phyloP scores from a whole-genome alignment of 2,888 invertebrate species.

The Athetis lepigone region DNA sequence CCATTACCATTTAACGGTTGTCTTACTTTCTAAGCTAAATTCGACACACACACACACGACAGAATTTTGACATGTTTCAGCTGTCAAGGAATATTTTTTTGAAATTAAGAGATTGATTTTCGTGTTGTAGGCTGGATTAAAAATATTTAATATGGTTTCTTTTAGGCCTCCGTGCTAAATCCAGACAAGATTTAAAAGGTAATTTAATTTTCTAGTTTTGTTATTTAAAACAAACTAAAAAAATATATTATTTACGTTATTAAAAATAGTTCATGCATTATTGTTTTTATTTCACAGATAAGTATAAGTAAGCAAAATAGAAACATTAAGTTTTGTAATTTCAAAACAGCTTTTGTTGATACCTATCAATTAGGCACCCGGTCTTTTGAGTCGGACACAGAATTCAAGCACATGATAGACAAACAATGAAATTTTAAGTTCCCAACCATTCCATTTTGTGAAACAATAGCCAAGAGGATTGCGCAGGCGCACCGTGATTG shows the following conservation, averaged over 20 bases:
- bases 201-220: no score
- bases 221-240: no score
- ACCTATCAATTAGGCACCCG: constrained; percentile 47
- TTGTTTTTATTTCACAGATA: constrained; percentile 26
- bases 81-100: no score
- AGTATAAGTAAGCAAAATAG: constrained; percentile 15
- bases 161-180: no score
- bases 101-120: no score
- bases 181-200: no score
- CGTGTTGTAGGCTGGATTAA: no score
- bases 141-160: no score
- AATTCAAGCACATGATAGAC: constrained; percentile 41
- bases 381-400: constrained; percentile 38
- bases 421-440: constrained; percentile 52
- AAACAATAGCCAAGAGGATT: constrained; percentile 57
- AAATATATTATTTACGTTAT: constrained; percentile 9
- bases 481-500: constrained; percentile 70
- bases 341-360: constrained; percentile 47
- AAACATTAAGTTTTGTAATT: constrained; percentile 35
- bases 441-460: constrained; percentile 40
- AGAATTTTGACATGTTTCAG: no score
- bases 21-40: no score
- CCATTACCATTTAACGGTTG: constrained; percentile 47
- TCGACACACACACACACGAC: no score
- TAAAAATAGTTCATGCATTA: constrained; percentile 12